Conservation (phyloP, 2,888 invertebrate genomes). For the Thymelicus acteon region DNA sequence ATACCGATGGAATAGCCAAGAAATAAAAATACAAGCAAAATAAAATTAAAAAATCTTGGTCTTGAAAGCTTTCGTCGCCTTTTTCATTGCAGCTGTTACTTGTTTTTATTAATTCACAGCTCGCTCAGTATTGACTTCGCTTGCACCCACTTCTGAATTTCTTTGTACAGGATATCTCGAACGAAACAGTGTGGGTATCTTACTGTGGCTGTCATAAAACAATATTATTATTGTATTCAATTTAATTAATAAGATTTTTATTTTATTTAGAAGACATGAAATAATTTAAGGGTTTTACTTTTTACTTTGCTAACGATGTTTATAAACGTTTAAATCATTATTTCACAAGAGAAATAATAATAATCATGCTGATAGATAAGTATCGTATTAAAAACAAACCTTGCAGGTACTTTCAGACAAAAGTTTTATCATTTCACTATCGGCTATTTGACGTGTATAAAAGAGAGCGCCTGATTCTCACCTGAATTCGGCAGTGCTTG, state of each 20-base stretch:
- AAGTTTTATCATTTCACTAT: constrained; percentile 62
- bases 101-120: constrained; percentile 4
- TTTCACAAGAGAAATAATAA: background rate
- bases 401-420: constrained; percentile 9
- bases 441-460: constrained; percentile 53
- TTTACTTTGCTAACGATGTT: too few species aligned
- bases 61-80: background rate
- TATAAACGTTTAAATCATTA: too few species aligned
- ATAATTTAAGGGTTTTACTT: too few species aligned
- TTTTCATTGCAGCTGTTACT: background rate
- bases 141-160: background rate
- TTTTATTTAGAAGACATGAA: too few species aligned
- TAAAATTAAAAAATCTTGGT: background rate
- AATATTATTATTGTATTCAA: background rate
- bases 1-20: background rate
- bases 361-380: background rate
- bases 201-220: background rate
- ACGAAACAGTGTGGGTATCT: background rate
- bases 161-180: constrained; percentile 9
- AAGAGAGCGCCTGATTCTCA: constrained; percentile 65
- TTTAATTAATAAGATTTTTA: background rate
- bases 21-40: background rate
- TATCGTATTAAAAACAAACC: background rate
- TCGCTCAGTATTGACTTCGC: constrained; percentile 3
- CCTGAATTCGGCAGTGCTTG: constrained; percentile 82